Conservation (phyloP, 2,888 invertebrate species). For the Athalia cordata region DNA sequence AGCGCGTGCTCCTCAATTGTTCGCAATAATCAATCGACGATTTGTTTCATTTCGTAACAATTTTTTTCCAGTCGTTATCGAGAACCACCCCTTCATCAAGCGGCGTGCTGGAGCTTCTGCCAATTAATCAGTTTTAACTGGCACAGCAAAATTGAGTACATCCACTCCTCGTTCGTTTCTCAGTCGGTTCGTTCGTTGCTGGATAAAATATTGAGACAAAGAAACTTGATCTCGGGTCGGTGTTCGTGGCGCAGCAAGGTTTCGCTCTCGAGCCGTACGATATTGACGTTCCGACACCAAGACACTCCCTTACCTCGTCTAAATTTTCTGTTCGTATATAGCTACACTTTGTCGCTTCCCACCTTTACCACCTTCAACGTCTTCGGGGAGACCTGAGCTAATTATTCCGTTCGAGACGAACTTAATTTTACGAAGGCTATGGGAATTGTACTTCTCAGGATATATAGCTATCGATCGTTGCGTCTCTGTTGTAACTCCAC, state of each 20-base stretch:
- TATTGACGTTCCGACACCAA: constrained; percentile 19
- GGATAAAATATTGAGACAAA: constrained; percentile 22
- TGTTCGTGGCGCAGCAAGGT: too few species aligned
- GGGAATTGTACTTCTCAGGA: constrained; percentile 17
- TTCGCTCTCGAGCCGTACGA: constrained; percentile 11
- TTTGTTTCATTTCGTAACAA: not conserved
- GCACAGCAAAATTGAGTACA: constrained; percentile 7
- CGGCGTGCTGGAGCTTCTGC: not conserved
- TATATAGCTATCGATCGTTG: constrained; percentile 2
- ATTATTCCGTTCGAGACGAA: constrained; percentile 40
- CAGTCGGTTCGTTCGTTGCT: not conserved
- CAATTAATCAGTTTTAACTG: constrained; percentile 33
- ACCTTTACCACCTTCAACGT: not conserved
- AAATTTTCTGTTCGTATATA: too few species aligned
- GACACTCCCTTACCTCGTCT: not conserved
- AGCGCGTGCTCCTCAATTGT: too few species aligned
- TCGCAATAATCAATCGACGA: not conserved
- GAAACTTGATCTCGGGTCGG: constrained; percentile 9
- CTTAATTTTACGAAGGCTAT: constrained; percentile 38
- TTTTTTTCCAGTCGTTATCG: not conserved
- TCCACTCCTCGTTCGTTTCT: not conserved
- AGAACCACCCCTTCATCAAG: not conserved
- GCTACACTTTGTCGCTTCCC: constrained; percentile 14
- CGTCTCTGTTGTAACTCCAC: not conserved
- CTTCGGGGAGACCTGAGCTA: constrained; percentile 10